Evolutionary conservation across 2,797 vertebrate genomes (phyloP), one percentile per base, ranked within the genome.

Genomic region (Selene dorsalis): DNA sequence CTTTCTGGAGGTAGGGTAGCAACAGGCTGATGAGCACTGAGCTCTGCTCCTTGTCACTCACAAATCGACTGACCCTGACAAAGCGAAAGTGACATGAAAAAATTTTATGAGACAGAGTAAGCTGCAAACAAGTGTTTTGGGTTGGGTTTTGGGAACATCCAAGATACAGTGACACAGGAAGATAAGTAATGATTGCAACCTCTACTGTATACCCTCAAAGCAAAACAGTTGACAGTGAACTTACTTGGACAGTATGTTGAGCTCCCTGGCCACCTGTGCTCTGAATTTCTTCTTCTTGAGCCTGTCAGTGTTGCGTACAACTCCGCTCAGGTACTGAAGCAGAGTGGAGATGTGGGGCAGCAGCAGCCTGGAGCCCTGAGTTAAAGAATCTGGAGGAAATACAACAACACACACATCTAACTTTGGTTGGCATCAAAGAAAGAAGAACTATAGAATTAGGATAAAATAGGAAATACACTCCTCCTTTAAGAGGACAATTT

Each of bases 211-310:
- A 24, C 10, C 6, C 6, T 28, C 11, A 24, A 4, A 14, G 64
- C 10, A 2, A 24, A n/a, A 69, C 2, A n/a, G 4, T 17, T 5
- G 24, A 48, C 55, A 10, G 16, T 38, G 47, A 6, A 56, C 97
- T 94, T 92, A 98, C 98, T 96, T 99, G 67, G 98, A 99, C 72
- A 99, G 96, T 88, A 99, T 97, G 92, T 95, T 97, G 79, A 99
- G 97, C 83, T 99, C 97, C 87, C 96, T 99, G 90, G 96, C 95
- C 86, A 99, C 96, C 93, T 98, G 97, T 1, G 77, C 86, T 69
- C 94, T 94, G 61, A 96, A 97, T 80, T 96, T 97, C 86, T 97
- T 99, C 94, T 96, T 98, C 83, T 94, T 97, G 58, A 98, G 93
- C 77, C 96, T 94, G 59, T 96, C 97, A 0, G 92, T 78, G 86